Conservation (phyloP, 30 jellyfish, hydroid and myxozoan species). For the Aurelia aurita region DNA sequence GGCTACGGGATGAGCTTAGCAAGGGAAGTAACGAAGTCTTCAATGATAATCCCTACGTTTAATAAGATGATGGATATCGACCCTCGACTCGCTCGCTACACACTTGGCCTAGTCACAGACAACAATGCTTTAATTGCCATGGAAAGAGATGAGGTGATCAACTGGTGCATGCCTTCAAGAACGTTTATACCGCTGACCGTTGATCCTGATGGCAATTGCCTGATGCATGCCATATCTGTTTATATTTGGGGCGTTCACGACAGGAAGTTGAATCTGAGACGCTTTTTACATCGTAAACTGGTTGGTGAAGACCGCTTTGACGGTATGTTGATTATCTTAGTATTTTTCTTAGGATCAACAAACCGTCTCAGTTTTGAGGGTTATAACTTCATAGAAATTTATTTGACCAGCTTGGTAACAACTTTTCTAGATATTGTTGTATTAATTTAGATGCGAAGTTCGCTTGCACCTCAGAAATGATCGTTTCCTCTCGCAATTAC, state of each 20-base stretch:
- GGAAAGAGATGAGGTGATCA: conserved; percentile 54
- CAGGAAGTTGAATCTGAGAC: conserved; percentile 55
- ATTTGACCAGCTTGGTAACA: too few species aligned
- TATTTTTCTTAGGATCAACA: too few species aligned
- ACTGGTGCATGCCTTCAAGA: conserved; percentile 79
- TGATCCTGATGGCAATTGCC: conserved; percentile 83
- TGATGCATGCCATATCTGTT: conserved; percentile 76
- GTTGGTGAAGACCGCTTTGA: conserved; percentile 33
- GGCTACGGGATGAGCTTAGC: conserved; percentile 16
- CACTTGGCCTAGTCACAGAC: conserved; percentile 41
- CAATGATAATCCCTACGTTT: conserved; percentile 79
- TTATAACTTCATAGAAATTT: too few species aligned
- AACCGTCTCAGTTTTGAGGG: too few species aligned
- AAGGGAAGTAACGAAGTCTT: conserved; percentile 79
- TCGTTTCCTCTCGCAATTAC: too few species aligned
- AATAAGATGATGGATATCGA: not conserved
- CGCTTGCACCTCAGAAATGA: too few species aligned
- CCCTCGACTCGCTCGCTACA: conserved; percentile 20
- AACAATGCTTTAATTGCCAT: conserved; percentile 1
- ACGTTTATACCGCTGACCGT: conserved; percentile 70
- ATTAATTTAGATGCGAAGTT: too few species aligned
- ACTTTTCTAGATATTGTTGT: too few species aligned
- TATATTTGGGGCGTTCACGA: conserved; percentile 89
- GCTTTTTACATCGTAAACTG: conserved; percentile 51
- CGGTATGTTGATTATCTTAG: not conserved